Evolutionary conservation across 2,797 vertebrate genomes (phyloP).

Genomic region (Pseudopleuronectes americanus): DNA sequence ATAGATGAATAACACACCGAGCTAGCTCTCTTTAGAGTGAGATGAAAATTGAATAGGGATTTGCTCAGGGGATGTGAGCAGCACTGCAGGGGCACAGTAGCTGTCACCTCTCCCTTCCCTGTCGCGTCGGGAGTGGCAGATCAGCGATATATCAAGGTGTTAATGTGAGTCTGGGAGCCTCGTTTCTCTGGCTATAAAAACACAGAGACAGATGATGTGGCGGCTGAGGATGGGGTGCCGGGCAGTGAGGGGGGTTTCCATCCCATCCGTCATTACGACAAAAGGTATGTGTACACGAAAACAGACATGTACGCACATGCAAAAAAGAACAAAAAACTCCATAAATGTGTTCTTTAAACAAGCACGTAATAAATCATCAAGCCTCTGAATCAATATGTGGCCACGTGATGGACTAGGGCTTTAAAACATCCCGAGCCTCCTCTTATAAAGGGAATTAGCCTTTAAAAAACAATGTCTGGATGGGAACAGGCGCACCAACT

Average conservation of each 20-base stretch:
- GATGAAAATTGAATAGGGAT: slow-evolving; percentile 57
- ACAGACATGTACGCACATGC: slow-evolving; percentile 43
- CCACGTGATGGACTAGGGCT: slow-evolving; percentile 46
- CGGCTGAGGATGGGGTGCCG: not conserved
- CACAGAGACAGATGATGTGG: slow-evolving; percentile 41
- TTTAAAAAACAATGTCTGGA: slow-evolving; percentile 37
- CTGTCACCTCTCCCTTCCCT: slow-evolving; percentile 46
- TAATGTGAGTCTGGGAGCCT: slow-evolving; percentile 72
- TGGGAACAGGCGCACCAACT: not conserved
- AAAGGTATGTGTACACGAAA: slow-evolving; percentile 33
- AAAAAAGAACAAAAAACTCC: slow-evolving; percentile 36
- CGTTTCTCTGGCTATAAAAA: slow-evolving; percentile 70
- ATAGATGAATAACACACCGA: slow-evolving; percentile 8
- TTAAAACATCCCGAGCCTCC: slow-evolving; percentile 39
- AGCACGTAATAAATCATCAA: slow-evolving; percentile 60
- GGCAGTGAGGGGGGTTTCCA: slow-evolving; percentile 1
- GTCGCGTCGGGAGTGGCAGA: slow-evolving; percentile 18
- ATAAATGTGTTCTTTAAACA: slow-evolving; percentile 45
- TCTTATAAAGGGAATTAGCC: slow-evolving; percentile 45
- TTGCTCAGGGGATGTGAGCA: slow-evolving; percentile 46
- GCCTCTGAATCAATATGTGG: slow-evolving; percentile 56
- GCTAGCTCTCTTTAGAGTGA: slow-evolving; percentile 36
- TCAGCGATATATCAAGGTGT: slow-evolving; percentile 67
- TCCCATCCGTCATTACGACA: slow-evolving; percentile 55
- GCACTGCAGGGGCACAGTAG: slow-evolving; percentile 48